Conservation (phyloP, 30 jellyfish, hydroid and myxozoan genomes). For the Turritopsis rubra region DNA sequence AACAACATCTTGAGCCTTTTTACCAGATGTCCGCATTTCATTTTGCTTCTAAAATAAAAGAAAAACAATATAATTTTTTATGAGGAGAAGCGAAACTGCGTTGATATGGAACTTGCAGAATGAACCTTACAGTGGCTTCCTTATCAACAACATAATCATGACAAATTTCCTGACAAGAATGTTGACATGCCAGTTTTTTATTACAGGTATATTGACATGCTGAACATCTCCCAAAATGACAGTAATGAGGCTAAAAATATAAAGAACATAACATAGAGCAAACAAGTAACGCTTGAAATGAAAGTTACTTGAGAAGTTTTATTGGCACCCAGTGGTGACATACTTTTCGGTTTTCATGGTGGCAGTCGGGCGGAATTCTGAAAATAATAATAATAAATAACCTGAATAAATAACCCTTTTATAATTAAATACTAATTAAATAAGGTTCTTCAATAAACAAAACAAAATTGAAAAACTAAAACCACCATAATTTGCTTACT, state of each 20-base stretch:
- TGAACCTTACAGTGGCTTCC: conserved; percentile 23
- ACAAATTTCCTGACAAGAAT: conserved; percentile 55
- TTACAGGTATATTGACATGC: conserved; percentile 55
- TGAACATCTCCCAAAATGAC: conserved; percentile 78
- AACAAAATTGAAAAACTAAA: too few species aligned
- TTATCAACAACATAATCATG: conserved; percentile 56
- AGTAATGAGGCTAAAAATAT: conserved; percentile 46
- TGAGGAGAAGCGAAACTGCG: neutral
- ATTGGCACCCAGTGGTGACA: too few species aligned
- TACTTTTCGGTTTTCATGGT: conserved; percentile 70
- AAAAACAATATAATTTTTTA: neutral
- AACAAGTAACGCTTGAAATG: neutral
- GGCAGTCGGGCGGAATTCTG: conserved; percentile 79
- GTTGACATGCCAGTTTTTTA: conserved; percentile 37
- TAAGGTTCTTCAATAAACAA: neutral
- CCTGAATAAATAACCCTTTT: too few species aligned
- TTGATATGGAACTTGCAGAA: neutral
- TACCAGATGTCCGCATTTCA: conserved; percentile 19
- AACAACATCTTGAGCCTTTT: conserved; percentile 25
- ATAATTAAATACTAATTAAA: neutral
- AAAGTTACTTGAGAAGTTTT: too few species aligned
- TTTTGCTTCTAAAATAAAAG: conserved; percentile 30
- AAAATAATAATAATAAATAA: neutral
- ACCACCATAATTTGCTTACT: too few species aligned
- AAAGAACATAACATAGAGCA: neutral